Conservation (phyloP, 2,113 vertebrate species). For the Gavialis gangeticus region DNA sequence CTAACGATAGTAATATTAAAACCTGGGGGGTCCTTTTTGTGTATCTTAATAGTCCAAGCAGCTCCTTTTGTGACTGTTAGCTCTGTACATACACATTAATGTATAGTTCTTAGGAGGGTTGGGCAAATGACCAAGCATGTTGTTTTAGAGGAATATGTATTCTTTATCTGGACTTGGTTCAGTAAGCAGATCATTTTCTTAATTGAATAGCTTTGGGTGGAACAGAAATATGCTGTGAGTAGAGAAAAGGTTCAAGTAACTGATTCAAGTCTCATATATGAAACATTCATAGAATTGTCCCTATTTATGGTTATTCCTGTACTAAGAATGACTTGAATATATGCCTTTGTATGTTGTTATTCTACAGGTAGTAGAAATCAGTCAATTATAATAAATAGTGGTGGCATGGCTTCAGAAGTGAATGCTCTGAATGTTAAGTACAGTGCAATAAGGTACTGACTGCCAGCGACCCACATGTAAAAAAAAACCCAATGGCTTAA, state of each 20-base stretch:
- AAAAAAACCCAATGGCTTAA: not conserved
- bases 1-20: not conserved
- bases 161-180: not conserved
- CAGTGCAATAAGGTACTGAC: not conserved
- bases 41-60: not conserved
- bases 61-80: not conserved
- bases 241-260: not conserved
- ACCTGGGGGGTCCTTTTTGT: not conserved
- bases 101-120: not conserved
- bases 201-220: conserved; percentile 4
- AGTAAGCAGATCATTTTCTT: conserved; percentile 7
- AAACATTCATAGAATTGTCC: not conserved
- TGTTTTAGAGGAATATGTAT: conserved; percentile 10
- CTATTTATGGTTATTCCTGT: conserved; percentile 12
- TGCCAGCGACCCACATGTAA: not conserved
- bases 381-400: not conserved
- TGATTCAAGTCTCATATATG: not conserved
- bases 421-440: not conserved
- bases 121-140: not conserved
- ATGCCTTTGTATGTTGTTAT: not conserved
- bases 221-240: fast-evolving
- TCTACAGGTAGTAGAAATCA: not conserved
- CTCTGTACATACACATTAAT: not conserved
- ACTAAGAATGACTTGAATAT: not conserved
- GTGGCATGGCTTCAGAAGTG: not conserved